A percentile compares a stretch with the other conserved stretches of the same genome.
Conservation (phyloP, 2,888 invertebrate genomes). For the Salpingus planirostris region DNA sequence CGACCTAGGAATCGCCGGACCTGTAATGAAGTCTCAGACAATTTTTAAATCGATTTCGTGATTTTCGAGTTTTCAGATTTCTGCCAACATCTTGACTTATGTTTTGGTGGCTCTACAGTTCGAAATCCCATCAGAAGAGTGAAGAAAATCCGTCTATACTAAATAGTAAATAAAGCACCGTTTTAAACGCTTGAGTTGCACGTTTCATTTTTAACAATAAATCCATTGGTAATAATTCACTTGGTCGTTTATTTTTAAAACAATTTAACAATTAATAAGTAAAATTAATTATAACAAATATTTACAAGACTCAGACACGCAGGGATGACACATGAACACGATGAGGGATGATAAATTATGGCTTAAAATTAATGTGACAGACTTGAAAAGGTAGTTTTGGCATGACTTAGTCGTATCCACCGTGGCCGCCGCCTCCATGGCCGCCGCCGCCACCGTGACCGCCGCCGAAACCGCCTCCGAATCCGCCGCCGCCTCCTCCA, state of each 20-base stretch:
- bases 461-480: slow-evolving; percentile 9
- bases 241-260: neutral
- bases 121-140: slow-evolving; percentile 33
- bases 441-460: slow-evolving; percentile 16
- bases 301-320: slow-evolving; percentile 20
- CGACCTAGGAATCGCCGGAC: slow-evolving; percentile 37
- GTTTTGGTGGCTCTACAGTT: slow-evolving; percentile 40
- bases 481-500: slow-evolving; percentile 7
- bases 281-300: too few species aligned
- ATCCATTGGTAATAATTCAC: too few species aligned
- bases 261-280: neutral
- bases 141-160: too few species aligned
- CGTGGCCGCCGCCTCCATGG: slow-evolving; percentile 12
- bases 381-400: slow-evolving; percentile 11
- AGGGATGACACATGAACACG: slow-evolving; percentile 19
- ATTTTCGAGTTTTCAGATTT: slow-evolving; percentile 31
- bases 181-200: too few species aligned
- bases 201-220: too few species aligned
- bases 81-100: slow-evolving; percentile 38
- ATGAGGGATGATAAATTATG: slow-evolving; percentile 18
- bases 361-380: slow-evolving; percentile 7
- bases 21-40: slow-evolving; percentile 32
- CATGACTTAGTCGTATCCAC: slow-evolving; percentile 11
- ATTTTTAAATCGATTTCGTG: neutral
- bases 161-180: too few species aligned